A percentile compares a stretch with the other conserved stretches of the same genome.
phyloP scores from a whole-genome alignment of 2,113 vertebrate genomes.

The Dolichotis patagonum region DNA sequence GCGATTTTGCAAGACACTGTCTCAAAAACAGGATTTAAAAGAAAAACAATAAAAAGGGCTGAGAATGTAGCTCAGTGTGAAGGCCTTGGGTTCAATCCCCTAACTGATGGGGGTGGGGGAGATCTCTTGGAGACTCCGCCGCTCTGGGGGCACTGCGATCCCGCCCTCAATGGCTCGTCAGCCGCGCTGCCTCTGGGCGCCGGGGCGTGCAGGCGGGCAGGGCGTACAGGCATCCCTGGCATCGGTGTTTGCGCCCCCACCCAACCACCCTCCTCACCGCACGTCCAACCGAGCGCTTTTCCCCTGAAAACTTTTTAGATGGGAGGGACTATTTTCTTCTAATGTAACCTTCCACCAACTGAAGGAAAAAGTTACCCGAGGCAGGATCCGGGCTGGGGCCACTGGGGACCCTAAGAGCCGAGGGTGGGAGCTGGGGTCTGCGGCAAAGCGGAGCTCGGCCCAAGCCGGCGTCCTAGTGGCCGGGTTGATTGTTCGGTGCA shows the following conservation, averaged over 20 bases:
- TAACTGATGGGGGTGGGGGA: not conserved
- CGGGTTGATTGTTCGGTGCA: not conserved
- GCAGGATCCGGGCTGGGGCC: not conserved
- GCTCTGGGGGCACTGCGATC: not conserved
- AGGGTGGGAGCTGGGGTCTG: not conserved
- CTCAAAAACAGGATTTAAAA: not conserved
- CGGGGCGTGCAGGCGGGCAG: not conserved
- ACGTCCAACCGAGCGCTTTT: not conserved
- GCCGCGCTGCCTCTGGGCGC: rapidly evolving
- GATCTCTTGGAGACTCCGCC: not conserved
- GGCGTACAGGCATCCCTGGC: not conserved
- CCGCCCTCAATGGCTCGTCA: not conserved
- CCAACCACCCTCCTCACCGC: not conserved
- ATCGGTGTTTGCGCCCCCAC: rapidly evolving
- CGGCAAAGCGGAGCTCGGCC: not conserved
- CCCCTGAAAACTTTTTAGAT: conserved; percentile 70
- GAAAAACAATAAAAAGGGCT: not conserved
- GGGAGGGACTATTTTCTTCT: conserved; percentile 68
- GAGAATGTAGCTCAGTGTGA: not conserved
- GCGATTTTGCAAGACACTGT: not conserved
- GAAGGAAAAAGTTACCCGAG: conserved; percentile 75
- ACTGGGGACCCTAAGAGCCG: rapidly evolving
- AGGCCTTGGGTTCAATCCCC: not conserved
- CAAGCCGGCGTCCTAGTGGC: not conserved
- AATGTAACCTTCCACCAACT: conserved; percentile 78